Base-by-base conservation (phyloP, 30 jellyfish, hydroid and myxozoan species). In the Turritopsis dohrnii region DNA sequence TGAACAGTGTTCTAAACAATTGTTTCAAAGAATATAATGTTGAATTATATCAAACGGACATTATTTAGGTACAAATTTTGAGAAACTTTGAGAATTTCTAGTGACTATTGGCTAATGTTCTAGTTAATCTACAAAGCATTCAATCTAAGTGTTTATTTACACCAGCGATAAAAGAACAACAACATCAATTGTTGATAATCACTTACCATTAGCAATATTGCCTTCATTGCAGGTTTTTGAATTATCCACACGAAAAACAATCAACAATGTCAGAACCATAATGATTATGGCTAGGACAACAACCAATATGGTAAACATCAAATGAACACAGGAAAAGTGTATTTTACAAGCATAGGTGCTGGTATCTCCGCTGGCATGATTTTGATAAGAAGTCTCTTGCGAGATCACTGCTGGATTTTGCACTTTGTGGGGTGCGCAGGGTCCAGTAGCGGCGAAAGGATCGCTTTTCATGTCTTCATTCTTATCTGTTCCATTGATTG, bases 211-310 rank as follows among this genome's bases (percentile, higher is more conserved):
- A 69, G 16, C 19, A 19, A 80, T 28, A 0, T 80, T 52, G 29
- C 87, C 41, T 29, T 80, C 87, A 21, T 80, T 80, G 65, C 87
- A 80, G 24, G 41, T 80, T 81, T 80, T 52, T 26, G 80, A 85
- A 65, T 84, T 80, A 84, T 31, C 60, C 27, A 80, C 87, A 80
- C 87, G 84, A 53, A 80, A 80, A 8, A 80, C 82, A 53, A 80
- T 21, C 79, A 80, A 26, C 18, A 80, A 80, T 18, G 27, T 81
- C 66, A 80, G 18, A 18, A 53, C 82, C 52, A 71, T 19, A 0
- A 84, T 53, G n/a, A 71, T 65, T 0, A 80, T 52, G 52, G 87
- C 87, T n/a, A 80, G n/a, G 24, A 80, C 29, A 31, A 52, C 87
- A 31, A 80, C 82, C 19, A 80, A 71, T 4, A 80, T 24, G 18